phyloP scores from a whole-genome alignment of 2,888 invertebrate species.

The Oligia latruncula region DNA sequence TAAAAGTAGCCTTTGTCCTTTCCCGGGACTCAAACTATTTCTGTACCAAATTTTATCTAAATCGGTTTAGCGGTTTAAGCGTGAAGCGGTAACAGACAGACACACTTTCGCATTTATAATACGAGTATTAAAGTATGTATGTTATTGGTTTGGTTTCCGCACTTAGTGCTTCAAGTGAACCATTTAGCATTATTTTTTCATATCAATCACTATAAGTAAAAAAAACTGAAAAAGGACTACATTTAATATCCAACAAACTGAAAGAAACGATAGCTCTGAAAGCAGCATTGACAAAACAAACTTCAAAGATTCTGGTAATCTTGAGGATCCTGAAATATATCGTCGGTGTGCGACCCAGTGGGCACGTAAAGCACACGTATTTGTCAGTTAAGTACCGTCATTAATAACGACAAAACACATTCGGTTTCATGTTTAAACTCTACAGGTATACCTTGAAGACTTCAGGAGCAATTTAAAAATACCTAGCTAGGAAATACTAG shows the following conservation, averaged over 20 bases:
- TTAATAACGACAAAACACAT: constrained; percentile 37
- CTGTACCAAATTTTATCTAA: no score
- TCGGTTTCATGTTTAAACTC: constrained; percentile 1
- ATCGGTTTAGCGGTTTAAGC: no score
- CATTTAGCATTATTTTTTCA: background rate
- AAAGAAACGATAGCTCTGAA: background rate
- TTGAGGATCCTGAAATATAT: constrained; percentile 40
- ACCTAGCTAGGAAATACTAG: background rate
- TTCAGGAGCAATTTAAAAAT: background rate
- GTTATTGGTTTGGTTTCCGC: no score
- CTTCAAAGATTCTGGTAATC: constrained; percentile 20
- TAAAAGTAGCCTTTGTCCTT: no score
- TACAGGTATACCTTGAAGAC: constrained; percentile 27
- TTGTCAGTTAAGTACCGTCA: constrained; percentile 43
- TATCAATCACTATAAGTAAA: background rate
- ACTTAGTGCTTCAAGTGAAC: no score
- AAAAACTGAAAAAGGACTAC: background rate
- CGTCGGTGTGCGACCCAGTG: constrained; percentile 30
- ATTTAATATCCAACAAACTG: background rate
- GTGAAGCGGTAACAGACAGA: no score
- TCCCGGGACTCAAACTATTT: no score
- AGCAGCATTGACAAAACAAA: constrained; percentile 11
- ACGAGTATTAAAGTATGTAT: no score
- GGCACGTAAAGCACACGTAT: constrained; percentile 43
- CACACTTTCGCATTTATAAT: no score